These are phyloP conservation scores for Ophiothrix spiculata DNA, from an alignment of 35 echinoderm and acorn worm genomes.

Conservation along the genomic window DNA sequence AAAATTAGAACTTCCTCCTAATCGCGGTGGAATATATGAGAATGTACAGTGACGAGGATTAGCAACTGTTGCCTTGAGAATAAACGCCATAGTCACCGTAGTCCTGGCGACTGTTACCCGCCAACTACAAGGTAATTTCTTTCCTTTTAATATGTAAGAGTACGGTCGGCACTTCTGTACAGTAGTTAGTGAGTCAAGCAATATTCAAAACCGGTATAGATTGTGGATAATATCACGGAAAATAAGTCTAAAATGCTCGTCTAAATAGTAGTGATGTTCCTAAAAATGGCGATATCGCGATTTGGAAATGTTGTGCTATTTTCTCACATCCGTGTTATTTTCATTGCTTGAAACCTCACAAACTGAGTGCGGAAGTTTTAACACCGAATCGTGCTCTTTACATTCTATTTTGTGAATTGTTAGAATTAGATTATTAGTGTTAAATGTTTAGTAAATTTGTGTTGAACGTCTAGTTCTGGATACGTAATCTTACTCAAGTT, in stretches of 20 bases:
- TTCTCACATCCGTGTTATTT: not conserved
- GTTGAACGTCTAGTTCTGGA: too few species aligned
- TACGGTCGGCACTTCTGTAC: not conserved
- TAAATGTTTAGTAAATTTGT: too few species aligned
- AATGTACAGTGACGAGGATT: constrained; percentile 80
- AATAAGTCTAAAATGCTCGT: not conserved
- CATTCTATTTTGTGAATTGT: too few species aligned
- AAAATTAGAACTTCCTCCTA: not conserved
- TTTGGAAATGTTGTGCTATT: constrained; percentile 2
- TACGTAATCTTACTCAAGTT: too few species aligned
- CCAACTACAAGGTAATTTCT: constrained; percentile 99
- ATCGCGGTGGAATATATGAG: constrained; percentile 44
- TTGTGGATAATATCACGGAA: not conserved
- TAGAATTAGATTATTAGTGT: too few species aligned
- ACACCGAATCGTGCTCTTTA: not conserved
- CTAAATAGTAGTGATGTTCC: not conserved
- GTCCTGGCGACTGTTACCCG: constrained; percentile 99
- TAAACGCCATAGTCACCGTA: constrained; percentile 99
- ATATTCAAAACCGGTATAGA: not conserved
- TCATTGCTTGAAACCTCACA: not conserved
- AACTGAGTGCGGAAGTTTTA: not conserved
- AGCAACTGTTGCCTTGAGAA: constrained; percentile 99
- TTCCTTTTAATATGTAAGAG: constrained; percentile 69
- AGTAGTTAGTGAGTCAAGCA: not conserved
- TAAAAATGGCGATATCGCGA: not conserved